These are phyloP conservation scores for Leptosomus discolor DNA, from an alignment of 2,113 vertebrate species.

Conservation along the genomic window DNA sequence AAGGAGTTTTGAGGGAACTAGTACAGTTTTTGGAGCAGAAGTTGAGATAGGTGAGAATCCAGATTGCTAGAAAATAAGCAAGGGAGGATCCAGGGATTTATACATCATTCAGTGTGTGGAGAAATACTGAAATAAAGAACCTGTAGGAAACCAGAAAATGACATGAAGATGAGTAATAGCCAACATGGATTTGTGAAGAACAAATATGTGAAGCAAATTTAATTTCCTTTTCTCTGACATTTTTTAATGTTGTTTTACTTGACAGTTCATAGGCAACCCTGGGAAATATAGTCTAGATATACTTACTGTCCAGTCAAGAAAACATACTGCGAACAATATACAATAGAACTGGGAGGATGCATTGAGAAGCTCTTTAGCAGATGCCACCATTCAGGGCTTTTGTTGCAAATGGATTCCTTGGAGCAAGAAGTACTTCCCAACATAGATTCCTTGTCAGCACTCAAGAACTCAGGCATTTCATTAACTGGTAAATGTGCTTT, in stretches of 20 bases:
- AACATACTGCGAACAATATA: background rate
- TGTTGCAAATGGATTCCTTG: background rate
- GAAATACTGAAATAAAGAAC: background rate
- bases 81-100: background rate
- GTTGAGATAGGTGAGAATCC: background rate
- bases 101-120: background rate
- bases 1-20: background rate
- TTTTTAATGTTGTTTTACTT: background rate
- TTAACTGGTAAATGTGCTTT: background rate
- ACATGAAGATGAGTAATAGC: background rate
- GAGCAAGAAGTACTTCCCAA: background rate
- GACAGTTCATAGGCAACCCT: background rate
- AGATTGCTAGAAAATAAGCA: background rate
- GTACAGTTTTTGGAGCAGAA: background rate
- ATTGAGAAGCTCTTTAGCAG: background rate
- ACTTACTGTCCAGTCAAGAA: background rate
- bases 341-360: background rate
- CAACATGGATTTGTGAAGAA: background rate
- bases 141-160: background rate
- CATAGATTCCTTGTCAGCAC: background rate
- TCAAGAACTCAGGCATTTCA: background rate
- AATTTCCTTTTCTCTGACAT: background rate
- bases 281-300: background rate
- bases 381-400: background rate
- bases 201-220: background rate